Evolutionary conservation across 1,140 invertebrate genomes (phyloP).

Genomic region (Bombus cullumanus): DNA sequence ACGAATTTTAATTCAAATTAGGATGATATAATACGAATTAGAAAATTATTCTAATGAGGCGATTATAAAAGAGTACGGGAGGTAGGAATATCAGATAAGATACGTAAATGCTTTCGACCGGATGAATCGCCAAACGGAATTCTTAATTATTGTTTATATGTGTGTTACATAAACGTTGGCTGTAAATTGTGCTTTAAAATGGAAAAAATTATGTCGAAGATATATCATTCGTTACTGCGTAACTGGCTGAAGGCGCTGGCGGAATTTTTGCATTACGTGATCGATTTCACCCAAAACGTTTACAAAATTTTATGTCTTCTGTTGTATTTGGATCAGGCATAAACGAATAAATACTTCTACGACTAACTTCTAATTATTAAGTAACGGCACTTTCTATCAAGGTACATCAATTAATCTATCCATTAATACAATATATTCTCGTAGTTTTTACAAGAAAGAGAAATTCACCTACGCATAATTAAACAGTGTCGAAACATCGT

Average conservation of each 20-base stretch:
- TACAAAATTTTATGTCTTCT: background rate
- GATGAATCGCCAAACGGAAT: background rate
- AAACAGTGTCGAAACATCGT: background rate
- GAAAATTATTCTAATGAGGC: background rate
- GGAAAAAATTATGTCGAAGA: background rate
- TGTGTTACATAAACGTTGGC: background rate
- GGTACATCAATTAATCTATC: background rate
- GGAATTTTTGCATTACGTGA: slow-evolving; percentile 34
- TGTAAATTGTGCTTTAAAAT: slow-evolving; percentile 3
- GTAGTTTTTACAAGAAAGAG: background rate
- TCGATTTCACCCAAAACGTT: slow-evolving; percentile 36
- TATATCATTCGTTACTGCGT: background rate
- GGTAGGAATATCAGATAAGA: background rate
- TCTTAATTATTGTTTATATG: background rate
- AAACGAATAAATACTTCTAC: background rate
- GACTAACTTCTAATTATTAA: background rate
- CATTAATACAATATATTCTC: background rate
- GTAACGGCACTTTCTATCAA: background rate
- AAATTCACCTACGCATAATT: background rate
- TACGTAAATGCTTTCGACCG: background rate
- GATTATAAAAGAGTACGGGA: too few species aligned
- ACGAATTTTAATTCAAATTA: background rate
- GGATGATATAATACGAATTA: too few species aligned
- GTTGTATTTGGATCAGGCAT: background rate
- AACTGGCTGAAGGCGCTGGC: background rate